Evolutionary conservation across 2,888 invertebrate genomes (phyloP).

Genomic region (Sminthurides aquaticus): DNA sequence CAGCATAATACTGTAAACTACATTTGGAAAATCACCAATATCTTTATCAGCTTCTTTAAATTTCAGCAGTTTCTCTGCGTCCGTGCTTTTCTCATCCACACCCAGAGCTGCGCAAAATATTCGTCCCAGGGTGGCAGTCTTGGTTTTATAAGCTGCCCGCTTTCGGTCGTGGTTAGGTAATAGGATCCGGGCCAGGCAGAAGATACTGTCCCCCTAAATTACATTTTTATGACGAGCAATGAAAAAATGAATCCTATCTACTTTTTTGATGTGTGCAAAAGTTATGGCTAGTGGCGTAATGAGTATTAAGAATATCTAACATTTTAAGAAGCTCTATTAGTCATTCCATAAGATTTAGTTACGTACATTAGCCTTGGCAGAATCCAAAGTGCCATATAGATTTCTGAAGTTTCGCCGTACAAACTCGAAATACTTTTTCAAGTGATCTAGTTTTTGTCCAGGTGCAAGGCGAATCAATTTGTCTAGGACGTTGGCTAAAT

Average conservation of each 20-base stretch:
- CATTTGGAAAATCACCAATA: constrained; percentile 28
- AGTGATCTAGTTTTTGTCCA: background rate
- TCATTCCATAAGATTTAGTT: background rate
- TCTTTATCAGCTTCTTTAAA: background rate
- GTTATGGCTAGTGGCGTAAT: no score
- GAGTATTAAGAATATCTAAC: no score
- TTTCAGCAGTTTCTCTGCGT: constrained; percentile 28
- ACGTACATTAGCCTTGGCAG: background rate
- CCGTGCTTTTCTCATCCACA: constrained; percentile 27
- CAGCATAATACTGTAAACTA: constrained; percentile 24
- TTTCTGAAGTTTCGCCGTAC: background rate
- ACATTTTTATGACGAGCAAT: no score
- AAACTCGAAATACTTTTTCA: background rate
- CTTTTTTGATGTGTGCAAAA: no score
- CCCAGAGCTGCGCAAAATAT: constrained; percentile 36
- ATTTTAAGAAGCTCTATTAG: no score
- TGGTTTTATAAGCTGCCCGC: constrained; percentile 32
- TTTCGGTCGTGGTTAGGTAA: constrained; percentile 30
- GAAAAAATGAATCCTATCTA: no score
- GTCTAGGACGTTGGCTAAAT: constrained; percentile 30
- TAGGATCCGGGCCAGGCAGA: constrained; percentile 30
- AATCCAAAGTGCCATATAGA: background rate
- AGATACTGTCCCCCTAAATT: constrained; percentile 11
- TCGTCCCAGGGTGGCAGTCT: constrained; percentile 26
- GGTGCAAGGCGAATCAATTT: no score